Percentiles rank a stretch among this genome's conserved stretches.
Conservation (phyloP, 2,113 vertebrate species). For the Excalfactoria chinensis region DNA sequence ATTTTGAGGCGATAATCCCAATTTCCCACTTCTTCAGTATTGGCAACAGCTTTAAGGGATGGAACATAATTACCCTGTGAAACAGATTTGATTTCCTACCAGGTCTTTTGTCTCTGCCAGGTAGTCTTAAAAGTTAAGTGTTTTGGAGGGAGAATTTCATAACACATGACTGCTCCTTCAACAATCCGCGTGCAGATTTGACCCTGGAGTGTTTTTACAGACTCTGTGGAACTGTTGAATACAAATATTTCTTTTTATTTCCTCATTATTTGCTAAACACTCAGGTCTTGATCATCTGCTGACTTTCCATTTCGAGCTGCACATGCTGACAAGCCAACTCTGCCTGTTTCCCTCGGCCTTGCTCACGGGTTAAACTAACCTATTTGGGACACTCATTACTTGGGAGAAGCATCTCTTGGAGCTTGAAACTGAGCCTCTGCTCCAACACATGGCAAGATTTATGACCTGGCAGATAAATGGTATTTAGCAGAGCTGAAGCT, state of each 20-base stretch:
- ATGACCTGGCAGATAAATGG: slow-evolving; percentile 21
- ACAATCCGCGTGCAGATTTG: not conserved
- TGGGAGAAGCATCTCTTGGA: not conserved
- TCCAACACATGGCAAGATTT: not conserved
- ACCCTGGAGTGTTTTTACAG: slow-evolving; percentile 38
- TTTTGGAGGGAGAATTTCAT: slow-evolving; percentile 33
- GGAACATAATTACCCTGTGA: slow-evolving; percentile 12
- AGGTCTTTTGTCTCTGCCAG: slow-evolving; percentile 15
- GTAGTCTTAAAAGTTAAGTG: slow-evolving; percentile 3
- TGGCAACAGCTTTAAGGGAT: not conserved
- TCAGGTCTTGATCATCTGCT: not conserved
- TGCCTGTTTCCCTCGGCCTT: not conserved
- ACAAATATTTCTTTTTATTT: not conserved
- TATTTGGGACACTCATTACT: not conserved
- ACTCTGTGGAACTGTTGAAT: slow-evolving; percentile 25
- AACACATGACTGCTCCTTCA: not conserved
- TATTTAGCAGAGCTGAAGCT: slow-evolving; percentile 33
- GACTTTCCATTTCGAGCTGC: not conserved
- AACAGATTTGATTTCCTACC: slow-evolving; percentile 31
- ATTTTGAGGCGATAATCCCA: not conserved
- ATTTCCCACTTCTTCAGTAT: not conserved
- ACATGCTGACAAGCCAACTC: not conserved
- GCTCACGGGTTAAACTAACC: slow-evolving; percentile 13
- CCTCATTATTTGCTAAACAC: slow-evolving; percentile 20
- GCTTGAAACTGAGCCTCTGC: not conserved